Base-by-base conservation (phyloP, 2,113 vertebrate species). In the Sardina pilchardus region DNA sequence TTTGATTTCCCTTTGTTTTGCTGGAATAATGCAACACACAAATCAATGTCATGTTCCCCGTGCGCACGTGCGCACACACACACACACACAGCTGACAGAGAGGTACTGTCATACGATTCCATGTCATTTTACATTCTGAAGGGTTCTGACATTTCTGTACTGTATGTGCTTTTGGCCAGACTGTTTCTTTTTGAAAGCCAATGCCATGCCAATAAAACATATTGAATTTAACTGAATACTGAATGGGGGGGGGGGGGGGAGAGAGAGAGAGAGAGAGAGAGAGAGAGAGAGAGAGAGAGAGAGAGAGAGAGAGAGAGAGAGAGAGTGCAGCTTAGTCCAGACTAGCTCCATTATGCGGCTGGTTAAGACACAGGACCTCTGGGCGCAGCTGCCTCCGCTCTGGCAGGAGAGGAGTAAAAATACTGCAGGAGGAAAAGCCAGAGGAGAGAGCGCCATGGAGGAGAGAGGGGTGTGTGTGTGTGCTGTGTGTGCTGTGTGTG, bases 391-490 rank as follows among this genome's bases (percentile, higher is more conserved):
- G 45, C n/a, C 21, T 71, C 63, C 30, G 30, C 26, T 71, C 63
- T 26, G 26, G 63, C n/a, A 71, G 81, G 48, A 14, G 30, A 83
- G 50, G 81, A 82, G 12, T 50, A 44, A 47, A 36, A 56, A 42
- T 14, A 12, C n/a, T 71, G 63, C 24, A 63, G 30, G 16, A 53
- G 50, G 50, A 19, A 71, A 30, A 71, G n/a, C 8, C 34, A 16
- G 30, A 56, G 67, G 30, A 63, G 78, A 83, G 84, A 75, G 81
- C 82, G 81, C 50, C 83, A 75, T 16, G 67, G 14, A 82, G 82
- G 75, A 50, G 87, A 21, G 48, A 78, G 56, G 36, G 34, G 63
- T 44, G 71, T 7, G 26, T 34, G 63, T 7, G n/a, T 8, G 63
- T 9, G 26, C 19, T 59, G 53, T 3, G 53, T 3, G 53, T 59